phyloP scores from a whole-genome alignment of 1,140 invertebrate genomes.

The Sinella curviseta region DNA sequence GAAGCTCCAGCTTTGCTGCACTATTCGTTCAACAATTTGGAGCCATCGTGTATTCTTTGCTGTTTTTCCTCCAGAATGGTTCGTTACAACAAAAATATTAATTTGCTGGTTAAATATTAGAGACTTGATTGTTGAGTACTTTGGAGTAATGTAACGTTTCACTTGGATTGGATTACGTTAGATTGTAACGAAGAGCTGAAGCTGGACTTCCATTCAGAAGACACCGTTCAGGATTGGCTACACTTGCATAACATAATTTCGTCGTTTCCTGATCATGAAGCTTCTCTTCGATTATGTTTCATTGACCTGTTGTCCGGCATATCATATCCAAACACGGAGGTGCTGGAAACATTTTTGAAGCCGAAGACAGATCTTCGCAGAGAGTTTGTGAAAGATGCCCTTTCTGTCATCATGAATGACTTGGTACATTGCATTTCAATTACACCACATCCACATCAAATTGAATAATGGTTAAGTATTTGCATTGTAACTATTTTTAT shows the following conservation, averaged over 20 bases:
- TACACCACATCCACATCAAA: no score
- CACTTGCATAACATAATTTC: not conserved
- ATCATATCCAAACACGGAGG: not conserved
- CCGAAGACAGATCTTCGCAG: not conserved
- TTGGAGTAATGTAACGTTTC: no score
- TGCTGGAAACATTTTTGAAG: not conserved
- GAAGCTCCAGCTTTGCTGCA: no score
- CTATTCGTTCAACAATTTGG: not conserved
- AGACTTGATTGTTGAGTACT: no score
- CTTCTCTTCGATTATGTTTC: not conserved
- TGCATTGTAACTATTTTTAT: not conserved
- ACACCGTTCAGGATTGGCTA: not conserved
- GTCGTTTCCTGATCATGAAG: not conserved
- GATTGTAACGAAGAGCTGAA: not conserved
- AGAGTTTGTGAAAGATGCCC: not conserved
- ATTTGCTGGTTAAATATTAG: no score
- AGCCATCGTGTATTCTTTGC: not conserved
- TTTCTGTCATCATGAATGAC: conserved; percentile 7
- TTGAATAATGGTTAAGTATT: no score
- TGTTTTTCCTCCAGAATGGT: not conserved
- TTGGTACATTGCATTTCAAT: conserved; percentile 32
- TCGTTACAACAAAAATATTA: no score
- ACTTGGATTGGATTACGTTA: no score
- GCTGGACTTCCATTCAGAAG: not conserved
- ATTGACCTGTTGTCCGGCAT: not conserved